Evolutionary conservation across 1,140 invertebrate genomes (phyloP), one percentile per base, ranked within the genome.

Genomic region (Neodiprion virginianus): DNA sequence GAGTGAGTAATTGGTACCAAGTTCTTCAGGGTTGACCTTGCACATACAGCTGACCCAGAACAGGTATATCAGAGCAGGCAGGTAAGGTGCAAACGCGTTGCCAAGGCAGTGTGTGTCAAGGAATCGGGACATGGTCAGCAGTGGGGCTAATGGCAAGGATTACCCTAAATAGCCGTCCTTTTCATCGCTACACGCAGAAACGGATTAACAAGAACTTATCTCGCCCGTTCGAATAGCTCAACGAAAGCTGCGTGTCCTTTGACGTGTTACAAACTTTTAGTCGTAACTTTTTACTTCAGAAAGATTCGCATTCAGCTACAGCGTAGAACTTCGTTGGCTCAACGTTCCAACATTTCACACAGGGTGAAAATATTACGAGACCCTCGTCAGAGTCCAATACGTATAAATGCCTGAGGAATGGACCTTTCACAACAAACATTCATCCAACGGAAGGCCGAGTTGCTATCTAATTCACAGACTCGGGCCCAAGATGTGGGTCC

Each of bases 1-100:
- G n/a, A 17, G 53, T 61, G 53, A 61, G 53, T 61, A 61, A 61
- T 61, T 2, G 53, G 53, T 61, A 61, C 53, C 53, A 3, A 61
- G 77, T 81, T 81, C 79, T 80, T 79, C 69, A 71, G 73, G 79
- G 79, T 75, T 78, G 78, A 78, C 79, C 82, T 84, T 83, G 78
- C 73, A 72, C 71, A 69, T 69, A 68, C 73, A 67, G 73, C 69
- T 78, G 78, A 79, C 75, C 77, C 72, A 81, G 78, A 80, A 79
- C 77, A 78, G 80, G 73, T 82, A 79, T 77, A 77, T 40, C 28
- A 40, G 28, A 40, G 28, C 75, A 74, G 76, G 28, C 67, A 72
- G 71, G 72, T 75, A 72, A 61, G 53, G n/a, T 61, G 8, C 53
- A 14, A 17, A 61, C 53, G 53, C 53, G 53, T 61, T 61, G n/a